Evolutionary conservation across 2,797 vertebrate genomes (phyloP), one percentile per base, ranked within the genome.

Genomic region (Meda fulgida): DNA sequence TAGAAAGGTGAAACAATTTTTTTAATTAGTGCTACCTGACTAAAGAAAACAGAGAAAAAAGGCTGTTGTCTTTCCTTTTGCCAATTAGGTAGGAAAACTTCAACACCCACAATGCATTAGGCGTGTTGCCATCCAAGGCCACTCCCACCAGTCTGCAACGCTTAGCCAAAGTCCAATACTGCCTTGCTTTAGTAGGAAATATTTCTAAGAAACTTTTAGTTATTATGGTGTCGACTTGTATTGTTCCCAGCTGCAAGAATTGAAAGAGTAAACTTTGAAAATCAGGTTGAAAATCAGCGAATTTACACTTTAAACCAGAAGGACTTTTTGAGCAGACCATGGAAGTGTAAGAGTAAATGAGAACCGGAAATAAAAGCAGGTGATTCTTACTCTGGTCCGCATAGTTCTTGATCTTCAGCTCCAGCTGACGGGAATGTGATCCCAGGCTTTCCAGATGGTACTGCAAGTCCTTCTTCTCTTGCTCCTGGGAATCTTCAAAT

Each of bases 381-480:
- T 1, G 40, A 23, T 31, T 46, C 92, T 94, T 92, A 99, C 98
- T 97, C 92, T 99, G 98, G 89, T 99, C 98, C 16, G 96, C 95
- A 53, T 97, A 97, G 95, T 98, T 99, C 93, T 96, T 99, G 92
- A 97, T 96, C 93, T 99, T 99, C 85, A 99, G 95, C 88, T 99
- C 98, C 92, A 97, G 93, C 85, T 99, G 98, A 81, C 98, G 95
- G 14, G 96, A 96, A 89, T 99, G 97, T 80, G 97, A 96, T 93
- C 98, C 97, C 89, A 96, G 96, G 87, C 96, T 94, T 85, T 98
- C 97, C 93, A 98, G 95, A 40, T 97, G 95, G 88, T 92, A 95
- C 92, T 99, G 98, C 78, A 99, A 94, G 26, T 99, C 98, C 90
- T 99, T 99, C 94, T 99, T 99, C 89, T 99, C 98, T 89, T 98